phyloP scores from a whole-genome alignment of 2,797 vertebrate genomes.

The Rhynchotus rufescens region DNA sequence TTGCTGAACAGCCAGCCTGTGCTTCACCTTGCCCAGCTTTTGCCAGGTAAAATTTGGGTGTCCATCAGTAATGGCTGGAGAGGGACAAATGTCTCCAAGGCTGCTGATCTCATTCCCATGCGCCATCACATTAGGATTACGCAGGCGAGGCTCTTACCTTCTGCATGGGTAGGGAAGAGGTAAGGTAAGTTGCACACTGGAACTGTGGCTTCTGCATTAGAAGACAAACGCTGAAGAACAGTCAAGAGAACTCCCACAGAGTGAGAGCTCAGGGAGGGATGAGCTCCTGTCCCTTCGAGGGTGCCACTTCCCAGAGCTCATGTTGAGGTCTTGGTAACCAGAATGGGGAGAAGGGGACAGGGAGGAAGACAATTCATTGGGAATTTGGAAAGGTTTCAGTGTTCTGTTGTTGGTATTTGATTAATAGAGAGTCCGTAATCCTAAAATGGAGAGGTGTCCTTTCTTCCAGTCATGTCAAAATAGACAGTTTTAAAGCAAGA shows the following conservation, averaged over 20 bases:
- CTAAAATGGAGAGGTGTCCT: neutral
- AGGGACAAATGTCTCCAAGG: neutral
- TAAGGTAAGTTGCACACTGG: neutral
- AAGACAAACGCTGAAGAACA: neutral
- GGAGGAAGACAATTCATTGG: neutral
- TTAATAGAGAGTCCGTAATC: neutral
- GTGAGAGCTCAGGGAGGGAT: neutral
- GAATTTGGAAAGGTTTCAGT: neutral
- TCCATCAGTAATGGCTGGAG: neutral
- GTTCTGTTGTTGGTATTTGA: neutral
- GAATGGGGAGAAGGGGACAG: neutral
- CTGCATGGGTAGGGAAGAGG: neutral
- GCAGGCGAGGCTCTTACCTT: neutral
- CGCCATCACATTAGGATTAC: neutral
- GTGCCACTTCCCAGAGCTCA: neutral
- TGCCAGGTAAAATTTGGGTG: neutral
- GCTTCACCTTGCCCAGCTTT: neutral
- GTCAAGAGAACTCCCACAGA: neutral
- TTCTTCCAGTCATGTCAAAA: neutral
- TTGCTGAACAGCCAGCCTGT: neutral
- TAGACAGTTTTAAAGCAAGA: neutral
- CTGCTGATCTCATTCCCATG: neutral
- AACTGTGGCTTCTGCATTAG: neutral
- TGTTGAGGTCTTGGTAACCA: neutral
- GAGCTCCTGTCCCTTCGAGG: neutral